Conservation (phyloP, 1,140 invertebrate genomes). For the Aphaenogaster rudis region DNA sequence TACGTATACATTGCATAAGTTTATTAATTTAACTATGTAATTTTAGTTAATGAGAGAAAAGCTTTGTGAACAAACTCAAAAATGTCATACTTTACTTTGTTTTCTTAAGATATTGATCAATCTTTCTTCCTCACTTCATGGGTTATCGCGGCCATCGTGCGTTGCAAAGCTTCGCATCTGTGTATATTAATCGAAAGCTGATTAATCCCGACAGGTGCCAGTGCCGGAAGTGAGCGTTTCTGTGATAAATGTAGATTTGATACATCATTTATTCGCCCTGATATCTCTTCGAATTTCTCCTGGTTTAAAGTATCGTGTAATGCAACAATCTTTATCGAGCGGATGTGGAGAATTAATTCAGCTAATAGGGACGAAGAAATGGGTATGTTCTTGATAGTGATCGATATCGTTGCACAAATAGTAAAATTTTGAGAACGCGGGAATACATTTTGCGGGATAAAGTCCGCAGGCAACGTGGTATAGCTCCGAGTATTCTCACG, state of each 20-base stretch:
- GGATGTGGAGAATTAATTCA: neutral
- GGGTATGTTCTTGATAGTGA: neutral
- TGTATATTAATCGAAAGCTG: conserved; percentile 67
- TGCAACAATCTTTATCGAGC: neutral
- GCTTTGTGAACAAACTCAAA: neutral
- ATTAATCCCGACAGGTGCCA: conserved; percentile 66
- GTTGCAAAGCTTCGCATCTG: conserved; percentile 58
- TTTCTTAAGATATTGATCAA: conserved; percentile 14
- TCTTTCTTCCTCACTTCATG: conserved; percentile 8
- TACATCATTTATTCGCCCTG: conserved; percentile 57
- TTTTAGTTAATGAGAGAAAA: conserved; percentile 9
- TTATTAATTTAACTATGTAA: neutral
- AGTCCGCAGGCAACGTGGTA: conserved; percentile 30
- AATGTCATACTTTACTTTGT: conserved; percentile 14
- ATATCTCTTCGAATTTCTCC: conserved; percentile 26
- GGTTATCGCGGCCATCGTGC: conserved; percentile 59
- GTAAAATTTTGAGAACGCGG: conserved; percentile 53
- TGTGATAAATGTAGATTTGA: conserved; percentile 64
- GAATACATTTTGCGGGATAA: conserved; percentile 35
- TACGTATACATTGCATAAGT: neutral
- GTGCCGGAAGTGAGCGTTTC: conserved; percentile 54
- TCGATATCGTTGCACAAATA: neutral
- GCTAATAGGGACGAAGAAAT: neutral
- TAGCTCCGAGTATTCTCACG: conserved; percentile 79
- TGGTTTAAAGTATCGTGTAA: neutral